Evolutionary conservation across 2,888 invertebrate genomes (phyloP).

Genomic region (Podotricha telesiphe): DNA sequence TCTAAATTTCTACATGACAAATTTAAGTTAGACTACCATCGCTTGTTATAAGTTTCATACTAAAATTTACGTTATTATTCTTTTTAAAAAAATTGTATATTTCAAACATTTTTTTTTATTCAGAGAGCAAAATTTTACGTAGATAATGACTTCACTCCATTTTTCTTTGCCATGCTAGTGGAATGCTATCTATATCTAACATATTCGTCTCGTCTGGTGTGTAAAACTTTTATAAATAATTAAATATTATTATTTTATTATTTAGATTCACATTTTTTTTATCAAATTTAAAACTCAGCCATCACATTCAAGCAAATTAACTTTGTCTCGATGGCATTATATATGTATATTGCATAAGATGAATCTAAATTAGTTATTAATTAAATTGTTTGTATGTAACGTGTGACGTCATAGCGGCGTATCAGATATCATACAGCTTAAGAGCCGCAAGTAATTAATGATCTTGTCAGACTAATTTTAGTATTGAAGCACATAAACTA

Average conservation of each 20-base stretch:
- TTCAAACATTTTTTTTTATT: no score
- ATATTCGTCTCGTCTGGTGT: neutral
- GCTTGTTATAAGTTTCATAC: no score
- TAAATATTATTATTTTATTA: no score
- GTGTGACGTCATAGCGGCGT: slow-evolving; percentile 30
- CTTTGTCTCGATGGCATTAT: no score
- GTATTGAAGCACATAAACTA: slow-evolving; percentile 25
- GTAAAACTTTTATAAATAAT: neutral
- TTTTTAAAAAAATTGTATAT: no score
- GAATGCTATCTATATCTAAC: neutral
- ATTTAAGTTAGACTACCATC: no score
- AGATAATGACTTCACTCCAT: neutral
- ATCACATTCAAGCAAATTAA: neutral
- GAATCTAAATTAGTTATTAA: neutral
- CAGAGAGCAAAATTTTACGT: neutral
- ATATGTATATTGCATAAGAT: neutral
- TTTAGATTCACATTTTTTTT: no score
- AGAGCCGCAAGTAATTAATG: slow-evolving; percentile 40
- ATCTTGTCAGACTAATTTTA: slow-evolving; percentile 33
- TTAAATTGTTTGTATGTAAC: neutral
- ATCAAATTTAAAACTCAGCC: no score
- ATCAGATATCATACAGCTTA: slow-evolving; percentile 19
- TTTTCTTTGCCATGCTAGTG: neutral
- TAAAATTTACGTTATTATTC: no score
- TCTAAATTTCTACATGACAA: no score